Base-by-base conservation (phyloP, 2,113 vertebrate species). In the Conger conger region DNA sequence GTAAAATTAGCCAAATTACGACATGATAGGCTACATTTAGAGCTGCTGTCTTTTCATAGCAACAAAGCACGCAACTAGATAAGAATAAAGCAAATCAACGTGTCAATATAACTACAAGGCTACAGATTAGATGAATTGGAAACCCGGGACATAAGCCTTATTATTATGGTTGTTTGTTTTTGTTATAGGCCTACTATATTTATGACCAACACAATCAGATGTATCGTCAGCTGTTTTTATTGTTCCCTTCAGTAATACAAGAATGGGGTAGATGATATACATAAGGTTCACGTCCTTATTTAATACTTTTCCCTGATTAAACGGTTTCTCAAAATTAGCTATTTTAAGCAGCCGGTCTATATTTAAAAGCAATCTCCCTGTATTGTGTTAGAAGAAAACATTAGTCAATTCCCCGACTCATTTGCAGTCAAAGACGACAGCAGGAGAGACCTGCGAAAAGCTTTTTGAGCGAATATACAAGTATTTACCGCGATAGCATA, bases 21-120 rank as follows among this genome's bases (percentile, higher is more conserved):
- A 73, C 13, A 73, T 11, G 11, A 33, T 13, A 63, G 36, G 8
- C 15, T 11, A 84, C 15, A 60, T 42, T 77, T 45, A 42, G 45
- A 57, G 54, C 83, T 84, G 83, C 27, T 40, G 83, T 63, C 83
- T 79, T 84, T 76, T 79, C 83, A 84, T 42, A 77, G 53, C 36
- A 84, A 84, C 77, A 84, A 84, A 84, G 83, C 82, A 79, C 77
- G 16, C 60, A 79, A 53, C 38, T 78, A 30, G 76, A 45, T 63
- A 42, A 13, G 9, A 73, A 33, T 79, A 60, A 38, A 7, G 45
- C 33, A 60, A 84, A 36, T 53, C 23, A 63, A 76, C 35, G 36
- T 15, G 23, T 79, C 36, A 17, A 79, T 42, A 80, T 27, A 73
- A 40, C 20, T 76, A 50, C 40, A 42, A 42, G 9, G 4, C 4